Percentiles rank a stretch among this genome's conserved stretches.
Conservation (phyloP, 2,113 vertebrate genomes). For the Acinonyx jubatus region DNA sequence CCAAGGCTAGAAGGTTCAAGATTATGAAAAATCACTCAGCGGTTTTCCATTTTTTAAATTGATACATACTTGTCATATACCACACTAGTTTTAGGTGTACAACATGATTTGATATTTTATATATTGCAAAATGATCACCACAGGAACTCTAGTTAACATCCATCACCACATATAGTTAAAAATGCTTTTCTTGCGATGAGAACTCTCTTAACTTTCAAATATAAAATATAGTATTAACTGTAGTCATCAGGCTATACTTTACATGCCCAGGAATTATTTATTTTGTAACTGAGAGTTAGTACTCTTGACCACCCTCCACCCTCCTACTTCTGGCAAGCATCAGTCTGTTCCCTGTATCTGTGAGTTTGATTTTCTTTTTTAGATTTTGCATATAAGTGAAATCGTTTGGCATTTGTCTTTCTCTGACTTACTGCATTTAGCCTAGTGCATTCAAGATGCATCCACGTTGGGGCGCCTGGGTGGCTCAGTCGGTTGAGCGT, state of each 20-base stretch:
- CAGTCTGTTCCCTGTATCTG: not conserved
- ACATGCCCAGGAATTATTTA: not conserved
- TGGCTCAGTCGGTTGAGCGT: too few relatives aligned
- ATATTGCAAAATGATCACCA: not conserved
- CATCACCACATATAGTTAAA: not conserved
- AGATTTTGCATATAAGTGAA: not conserved
- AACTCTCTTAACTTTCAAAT: not conserved
- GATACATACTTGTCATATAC: not conserved
- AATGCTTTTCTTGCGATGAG: not conserved
- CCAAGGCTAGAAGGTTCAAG: not conserved
- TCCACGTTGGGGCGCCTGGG: not conserved
- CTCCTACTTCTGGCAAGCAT: not conserved
- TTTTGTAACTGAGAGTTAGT: not conserved
- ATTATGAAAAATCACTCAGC: not conserved
- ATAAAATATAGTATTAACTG: not conserved
- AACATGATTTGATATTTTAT: not conserved
- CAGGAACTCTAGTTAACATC: not conserved
- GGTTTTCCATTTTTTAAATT: not conserved
- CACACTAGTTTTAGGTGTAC: not conserved
- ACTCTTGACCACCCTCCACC: not conserved
- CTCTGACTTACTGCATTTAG: not conserved
- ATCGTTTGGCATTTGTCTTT: not conserved
- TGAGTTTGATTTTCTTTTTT: not conserved
- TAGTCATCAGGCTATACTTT: not conserved
- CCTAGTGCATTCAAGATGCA: not conserved